Conservation (phyloP, 2,113 vertebrate species). For the Conger conger region DNA sequence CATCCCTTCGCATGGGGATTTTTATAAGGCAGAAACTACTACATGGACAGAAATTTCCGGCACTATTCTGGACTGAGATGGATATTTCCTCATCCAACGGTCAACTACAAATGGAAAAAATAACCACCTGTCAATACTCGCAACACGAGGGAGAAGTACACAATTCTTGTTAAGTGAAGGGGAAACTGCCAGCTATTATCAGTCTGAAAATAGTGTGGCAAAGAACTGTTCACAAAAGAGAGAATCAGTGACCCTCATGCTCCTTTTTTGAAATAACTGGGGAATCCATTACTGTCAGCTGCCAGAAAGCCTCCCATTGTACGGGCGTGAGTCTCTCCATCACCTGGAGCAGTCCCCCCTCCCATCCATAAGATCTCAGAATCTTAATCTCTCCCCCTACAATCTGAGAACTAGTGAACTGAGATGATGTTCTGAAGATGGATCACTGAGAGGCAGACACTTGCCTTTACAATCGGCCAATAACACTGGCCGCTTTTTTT, state of each 20-base stretch:
- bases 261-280: background rate
- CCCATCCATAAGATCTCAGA: background rate
- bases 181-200: background rate
- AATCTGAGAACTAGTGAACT: background rate
- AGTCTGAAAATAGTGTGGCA: background rate
- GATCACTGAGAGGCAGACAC: background rate
- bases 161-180: background rate
- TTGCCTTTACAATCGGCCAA: background rate
- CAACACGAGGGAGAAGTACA: background rate
- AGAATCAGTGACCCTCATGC: background rate
- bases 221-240: background rate
- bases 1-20: background rate
- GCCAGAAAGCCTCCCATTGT: background rate
- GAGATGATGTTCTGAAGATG: background rate
- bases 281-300: constrained; percentile 10
- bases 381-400: background rate
- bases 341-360: background rate
- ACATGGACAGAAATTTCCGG: background rate
- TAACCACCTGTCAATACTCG: constrained; percentile 1
- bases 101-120: background rate
- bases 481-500: background rate
- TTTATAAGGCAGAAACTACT: background rate
- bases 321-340: background rate
- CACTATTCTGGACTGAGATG: background rate
- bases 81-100: background rate